Base-by-base conservation (phyloP, 2,888 invertebrate genomes). In the Amblyjoppa proteus region DNA sequence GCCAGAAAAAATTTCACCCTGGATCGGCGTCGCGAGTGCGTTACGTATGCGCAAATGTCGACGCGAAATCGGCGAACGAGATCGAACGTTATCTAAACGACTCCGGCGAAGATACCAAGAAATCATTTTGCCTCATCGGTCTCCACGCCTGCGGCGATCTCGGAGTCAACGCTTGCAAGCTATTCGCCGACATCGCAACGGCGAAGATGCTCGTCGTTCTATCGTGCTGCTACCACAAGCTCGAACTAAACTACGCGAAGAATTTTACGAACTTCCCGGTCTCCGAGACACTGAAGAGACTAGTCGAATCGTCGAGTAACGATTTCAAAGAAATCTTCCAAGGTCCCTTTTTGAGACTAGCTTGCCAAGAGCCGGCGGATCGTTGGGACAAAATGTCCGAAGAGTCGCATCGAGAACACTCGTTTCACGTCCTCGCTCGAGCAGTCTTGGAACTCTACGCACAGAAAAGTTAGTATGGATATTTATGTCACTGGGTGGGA, bases 201-300 rank as follows among this genome's bases (percentile, higher is more conserved):
- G 96, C 96, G 0, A 95, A 94, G 84, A 93, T 95, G 20, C 92
- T 97, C 31, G 95, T 96, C 66, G 94, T 97, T 16, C 96, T 97
- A 95, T 97, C 97, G 3, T 97, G 97, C 90, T 97, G 97, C 91
- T 97, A 97, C 90, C 97, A 97, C 92, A 96, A 97, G 93, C 95
- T 97, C 70, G 41, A 88, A 87, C 45, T 82, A 1, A 41, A 64
- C 6, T 81, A 81, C 1, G 76, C 87, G 9, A 88, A 89, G 53
- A n/a, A 64, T 53, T 97, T 97, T 89, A 92, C 93, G 38, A 96
- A 96, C 93, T 97, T 97, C 92, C 97, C 97, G 0, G 87, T 96
- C 2, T 97, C 97, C 88, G 79, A 89, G 16, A 90, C 92, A 28
- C 93, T 97, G 7, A 95, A 92, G 74, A 74, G 88, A n/a, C 89